Evolutionary conservation across 2,888 invertebrate genomes (phyloP).

Genomic region (Oscheius onirici): DNA sequence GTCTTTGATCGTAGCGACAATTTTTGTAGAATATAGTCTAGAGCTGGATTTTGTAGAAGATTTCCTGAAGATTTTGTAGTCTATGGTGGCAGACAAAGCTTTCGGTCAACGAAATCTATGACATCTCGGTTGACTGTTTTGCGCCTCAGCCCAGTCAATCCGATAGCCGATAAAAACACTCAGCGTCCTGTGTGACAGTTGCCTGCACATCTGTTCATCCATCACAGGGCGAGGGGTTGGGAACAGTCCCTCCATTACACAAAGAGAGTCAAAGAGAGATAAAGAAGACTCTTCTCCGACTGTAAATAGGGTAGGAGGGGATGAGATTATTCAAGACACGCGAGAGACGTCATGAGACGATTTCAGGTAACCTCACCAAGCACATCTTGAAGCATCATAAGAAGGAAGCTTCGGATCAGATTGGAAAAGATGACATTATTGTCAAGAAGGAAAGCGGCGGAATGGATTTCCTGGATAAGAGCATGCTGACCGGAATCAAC

Average conservation of each 20-base stretch:
- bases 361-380: conserved; percentile 71
- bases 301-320: background rate
- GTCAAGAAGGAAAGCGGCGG: conserved; percentile 67
- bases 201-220: conserved; percentile 27
- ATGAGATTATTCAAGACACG: conserved; percentile 7
- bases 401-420: conserved; percentile 67
- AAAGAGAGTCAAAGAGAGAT: conserved; percentile 18
- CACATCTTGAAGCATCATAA: conserved; percentile 72
- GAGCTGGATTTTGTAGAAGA: too few species aligned
- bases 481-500: conserved; percentile 49
- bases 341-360: background rate
- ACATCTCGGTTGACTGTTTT: too few species aligned
- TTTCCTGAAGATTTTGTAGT: too few species aligned
- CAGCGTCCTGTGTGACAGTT: conserved; percentile 6
- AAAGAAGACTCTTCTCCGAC: background rate
- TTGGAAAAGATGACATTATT: conserved; percentile 72
- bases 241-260: conserved; percentile 27
- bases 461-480: conserved; percentile 67
- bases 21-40: too few species aligned
- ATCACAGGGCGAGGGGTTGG: background rate
- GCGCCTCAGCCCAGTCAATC: too few species aligned
- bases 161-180: too few species aligned
- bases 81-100: too few species aligned
- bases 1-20: too few species aligned
- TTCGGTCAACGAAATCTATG: too few species aligned